Evolutionary conservation across 2,888 invertebrate species (phyloP).

Genomic region (Scelioninae gen. 1): DNA sequence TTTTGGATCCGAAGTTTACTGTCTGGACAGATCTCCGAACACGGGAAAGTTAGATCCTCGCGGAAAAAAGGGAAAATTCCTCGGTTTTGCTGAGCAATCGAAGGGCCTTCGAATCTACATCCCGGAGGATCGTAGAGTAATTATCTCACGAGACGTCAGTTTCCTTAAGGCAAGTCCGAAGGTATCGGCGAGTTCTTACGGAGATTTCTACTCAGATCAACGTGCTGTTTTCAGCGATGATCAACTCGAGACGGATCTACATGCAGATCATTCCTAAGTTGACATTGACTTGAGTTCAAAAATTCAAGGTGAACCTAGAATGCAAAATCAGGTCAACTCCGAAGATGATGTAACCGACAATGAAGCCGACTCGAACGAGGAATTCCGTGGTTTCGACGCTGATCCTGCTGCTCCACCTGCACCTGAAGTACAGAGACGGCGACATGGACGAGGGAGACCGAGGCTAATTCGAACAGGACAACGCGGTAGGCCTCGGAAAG

Average conservation of each 20-base stretch:
- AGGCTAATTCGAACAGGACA: slow-evolving; percentile 21
- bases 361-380: neutral
- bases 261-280: neutral
- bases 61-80: slow-evolving; percentile 21
- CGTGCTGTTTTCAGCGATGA: neutral
- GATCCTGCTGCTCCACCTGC: neutral
- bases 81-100: slow-evolving; percentile 26
- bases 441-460: slow-evolving; percentile 19
- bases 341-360: neutral
- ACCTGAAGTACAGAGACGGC: neutral
- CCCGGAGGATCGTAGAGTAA: slow-evolving; percentile 3
- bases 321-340: neutral
- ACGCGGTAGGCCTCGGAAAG: slow-evolving; percentile 20
- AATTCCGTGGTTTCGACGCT: slow-evolving; percentile 3
- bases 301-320: neutral
- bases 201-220: slow-evolving; percentile 11
- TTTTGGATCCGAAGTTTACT: slow-evolving; percentile 71
- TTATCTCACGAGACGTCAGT: slow-evolving; percentile 21
- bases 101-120: slow-evolving; percentile 32
- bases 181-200: neutral
- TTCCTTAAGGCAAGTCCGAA: slow-evolving; percentile 6
- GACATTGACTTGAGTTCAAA: slow-evolving; percentile 7
- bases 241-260: neutral
- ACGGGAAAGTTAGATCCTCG: slow-evolving; percentile 49
- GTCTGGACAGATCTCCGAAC: slow-evolving; percentile 9